Evolutionary conservation across 2,797 vertebrate genomes (phyloP).

Genomic region (Anas flavirostris): DNA sequence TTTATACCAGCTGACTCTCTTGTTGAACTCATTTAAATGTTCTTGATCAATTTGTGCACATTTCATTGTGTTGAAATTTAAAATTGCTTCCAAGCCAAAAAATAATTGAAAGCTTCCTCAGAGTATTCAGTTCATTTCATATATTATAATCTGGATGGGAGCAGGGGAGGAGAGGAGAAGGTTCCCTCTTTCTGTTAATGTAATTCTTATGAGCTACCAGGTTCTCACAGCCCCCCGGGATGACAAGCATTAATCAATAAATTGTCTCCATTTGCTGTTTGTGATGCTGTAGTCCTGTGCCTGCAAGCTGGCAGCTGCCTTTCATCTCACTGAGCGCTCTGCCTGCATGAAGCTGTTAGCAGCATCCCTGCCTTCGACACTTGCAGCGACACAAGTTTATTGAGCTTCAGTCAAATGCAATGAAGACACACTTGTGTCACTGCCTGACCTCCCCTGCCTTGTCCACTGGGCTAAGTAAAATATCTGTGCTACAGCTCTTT

Average conservation of each 20-base stretch:
- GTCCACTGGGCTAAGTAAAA: background rate
- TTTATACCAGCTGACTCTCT: background rate
- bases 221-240: background rate
- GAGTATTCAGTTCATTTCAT: background rate
- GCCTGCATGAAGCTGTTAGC: background rate
- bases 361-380: background rate
- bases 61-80: background rate
- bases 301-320: slow-evolving; percentile 24
- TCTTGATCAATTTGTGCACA: background rate
- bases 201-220: background rate
- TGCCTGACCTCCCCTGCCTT: background rate
- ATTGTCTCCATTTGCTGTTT: background rate
- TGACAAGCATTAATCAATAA: background rate
- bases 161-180: background rate
- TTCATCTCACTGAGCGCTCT: background rate
- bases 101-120: background rate
- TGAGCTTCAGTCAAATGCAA: background rate
- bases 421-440: background rate
- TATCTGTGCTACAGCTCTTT: background rate
- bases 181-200: background rate
- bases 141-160: background rate
- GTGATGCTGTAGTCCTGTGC: background rate
- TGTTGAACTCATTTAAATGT: background rate
- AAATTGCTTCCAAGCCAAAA: background rate
- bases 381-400: background rate